Conservation (phyloP, 2,888 invertebrate species). For the Cephus rjabovi region DNA sequence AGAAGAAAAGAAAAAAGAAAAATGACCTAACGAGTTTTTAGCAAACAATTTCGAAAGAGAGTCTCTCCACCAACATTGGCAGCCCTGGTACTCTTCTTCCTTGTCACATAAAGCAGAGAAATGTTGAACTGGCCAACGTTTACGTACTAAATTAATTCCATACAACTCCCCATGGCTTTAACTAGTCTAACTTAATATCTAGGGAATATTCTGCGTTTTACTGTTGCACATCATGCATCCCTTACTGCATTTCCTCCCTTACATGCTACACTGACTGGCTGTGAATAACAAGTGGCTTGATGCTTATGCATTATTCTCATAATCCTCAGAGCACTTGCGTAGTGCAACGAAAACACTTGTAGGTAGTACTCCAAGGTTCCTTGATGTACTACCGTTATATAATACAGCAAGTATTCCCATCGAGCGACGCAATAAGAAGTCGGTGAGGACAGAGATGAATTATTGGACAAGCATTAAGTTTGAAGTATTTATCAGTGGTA, state of each 20-base stretch:
- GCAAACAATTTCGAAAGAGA: too few species aligned
- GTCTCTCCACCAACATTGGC: too few species aligned
- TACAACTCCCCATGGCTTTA: not conserved
- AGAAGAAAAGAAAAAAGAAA: conserved; percentile 4
- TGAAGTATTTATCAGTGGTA: not conserved
- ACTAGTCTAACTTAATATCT: not conserved
- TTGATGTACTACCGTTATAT: not conserved
- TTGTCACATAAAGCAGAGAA: not conserved
- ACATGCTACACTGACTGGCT: not conserved
- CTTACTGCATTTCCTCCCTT: not conserved
- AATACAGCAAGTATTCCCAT: not conserved
- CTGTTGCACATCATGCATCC: not conserved
- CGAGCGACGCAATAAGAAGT: not conserved
- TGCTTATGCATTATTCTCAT: not conserved
- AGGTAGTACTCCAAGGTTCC: not conserved
- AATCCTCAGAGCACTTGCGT: not conserved
- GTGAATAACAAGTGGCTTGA: not conserved
- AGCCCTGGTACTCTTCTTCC: not conserved
- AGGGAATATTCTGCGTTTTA: not conserved
- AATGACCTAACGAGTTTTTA: not conserved
- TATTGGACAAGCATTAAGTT: not conserved
- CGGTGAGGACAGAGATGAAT: not conserved
- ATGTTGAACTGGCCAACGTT: not conserved
- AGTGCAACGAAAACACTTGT: not conserved
- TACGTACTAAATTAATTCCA: not conserved